Evolutionary conservation across 2,888 invertebrate genomes (phyloP).

Genomic region (Cylindroiulus punctatus): DNA sequence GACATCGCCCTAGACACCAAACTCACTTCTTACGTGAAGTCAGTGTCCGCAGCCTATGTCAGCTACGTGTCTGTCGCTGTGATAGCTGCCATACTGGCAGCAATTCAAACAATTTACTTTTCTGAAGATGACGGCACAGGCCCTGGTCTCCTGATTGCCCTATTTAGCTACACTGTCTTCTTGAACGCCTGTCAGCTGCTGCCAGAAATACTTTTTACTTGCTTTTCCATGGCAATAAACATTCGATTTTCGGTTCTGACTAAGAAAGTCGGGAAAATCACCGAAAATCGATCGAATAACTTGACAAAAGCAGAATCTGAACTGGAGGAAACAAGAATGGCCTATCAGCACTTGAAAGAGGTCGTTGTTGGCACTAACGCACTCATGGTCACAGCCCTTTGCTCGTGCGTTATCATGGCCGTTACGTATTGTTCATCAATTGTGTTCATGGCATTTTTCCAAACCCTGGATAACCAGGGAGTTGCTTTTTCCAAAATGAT

Average conservation of each 20-base stretch:
- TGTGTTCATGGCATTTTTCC: background rate
- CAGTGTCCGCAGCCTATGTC: background rate
- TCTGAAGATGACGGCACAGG: background rate
- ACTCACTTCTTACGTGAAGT: background rate
- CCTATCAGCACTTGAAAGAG: background rate
- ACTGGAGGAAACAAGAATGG: background rate
- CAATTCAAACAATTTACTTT: background rate
- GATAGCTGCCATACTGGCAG: background rate
- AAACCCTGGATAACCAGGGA: background rate
- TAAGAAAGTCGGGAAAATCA: background rate
- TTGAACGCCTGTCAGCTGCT: background rate
- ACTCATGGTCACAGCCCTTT: background rate
- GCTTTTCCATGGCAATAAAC: background rate
- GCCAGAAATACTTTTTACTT: background rate
- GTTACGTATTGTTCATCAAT: background rate
- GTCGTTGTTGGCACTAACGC: background rate
- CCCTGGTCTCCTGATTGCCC: background rate
- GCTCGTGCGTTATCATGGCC: background rate
- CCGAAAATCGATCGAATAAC: background rate
- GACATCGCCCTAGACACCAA: no score
- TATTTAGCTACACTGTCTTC: background rate
- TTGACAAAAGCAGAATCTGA: background rate
- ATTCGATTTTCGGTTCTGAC: background rate
- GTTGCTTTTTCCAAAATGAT: background rate
- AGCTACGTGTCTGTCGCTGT: background rate